phyloP scores from a whole-genome alignment of 1,140 invertebrate species.

The Pararge aegeria region DNA sequence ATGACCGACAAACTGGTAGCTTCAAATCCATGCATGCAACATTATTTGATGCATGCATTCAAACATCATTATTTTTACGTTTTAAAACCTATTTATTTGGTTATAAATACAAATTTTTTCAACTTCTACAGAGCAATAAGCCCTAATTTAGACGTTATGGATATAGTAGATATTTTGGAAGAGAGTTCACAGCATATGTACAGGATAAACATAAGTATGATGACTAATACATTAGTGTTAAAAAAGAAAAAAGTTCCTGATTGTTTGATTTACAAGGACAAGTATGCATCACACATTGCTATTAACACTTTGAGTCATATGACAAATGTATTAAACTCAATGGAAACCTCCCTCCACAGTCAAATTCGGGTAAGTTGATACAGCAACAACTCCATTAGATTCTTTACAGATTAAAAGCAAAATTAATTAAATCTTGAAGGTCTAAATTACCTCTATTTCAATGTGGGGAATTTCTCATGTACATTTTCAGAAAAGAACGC shows the following conservation, averaged over 20 bases:
- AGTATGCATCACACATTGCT: conserved; percentile 65
- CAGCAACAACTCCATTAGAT: neutral
- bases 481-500: too few species aligned
- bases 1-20: too few species aligned
- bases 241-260: conserved; percentile 59
- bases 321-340: conserved; percentile 59
- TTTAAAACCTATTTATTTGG: too few species aligned
- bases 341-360: conserved; percentile 60
- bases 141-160: conserved; percentile 45
- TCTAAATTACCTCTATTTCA: too few species aligned
- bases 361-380: conserved; percentile 53
- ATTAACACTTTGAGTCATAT: conserved; percentile 60
- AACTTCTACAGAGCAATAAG: conserved; percentile 29
- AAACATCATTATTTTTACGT: too few species aligned
- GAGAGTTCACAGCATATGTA: conserved; percentile 66
- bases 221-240: conserved; percentile 58
- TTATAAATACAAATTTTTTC: neutral
- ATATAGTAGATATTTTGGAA: conserved; percentile 62
- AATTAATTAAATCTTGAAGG: too few species aligned
- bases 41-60: too few species aligned
- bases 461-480: too few species aligned
- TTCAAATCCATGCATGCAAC: too few species aligned
- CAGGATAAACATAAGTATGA: conserved; percentile 63
- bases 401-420: neutral
- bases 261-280: conserved; percentile 56